phyloP scores from a whole-genome alignment of 2,797 vertebrate genomes.

The Xiphorhynchus erythropygius region DNA sequence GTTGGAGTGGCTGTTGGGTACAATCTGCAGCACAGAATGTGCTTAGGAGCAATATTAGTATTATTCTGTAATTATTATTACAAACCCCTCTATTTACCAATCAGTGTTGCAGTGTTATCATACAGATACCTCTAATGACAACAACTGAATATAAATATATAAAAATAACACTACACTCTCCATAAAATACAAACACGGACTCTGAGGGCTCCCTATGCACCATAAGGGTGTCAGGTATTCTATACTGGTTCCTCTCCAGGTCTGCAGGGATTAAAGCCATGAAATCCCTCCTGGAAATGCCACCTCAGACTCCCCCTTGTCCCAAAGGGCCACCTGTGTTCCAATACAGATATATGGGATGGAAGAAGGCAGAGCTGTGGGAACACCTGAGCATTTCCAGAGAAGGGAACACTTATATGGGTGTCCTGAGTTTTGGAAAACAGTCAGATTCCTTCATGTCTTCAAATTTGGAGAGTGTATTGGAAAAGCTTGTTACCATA shows the following conservation, averaged over 20 bases:
- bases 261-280: not conserved
- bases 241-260: not conserved
- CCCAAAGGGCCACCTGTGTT: not conserved
- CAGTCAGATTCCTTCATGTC: not conserved
- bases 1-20: not conserved
- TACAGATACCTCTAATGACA: not conserved
- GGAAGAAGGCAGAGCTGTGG: not conserved
- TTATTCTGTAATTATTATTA: not conserved
- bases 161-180: not conserved
- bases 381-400: not conserved
- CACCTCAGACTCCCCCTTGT: not conserved
- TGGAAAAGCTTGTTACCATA: not conserved
- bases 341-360: not conserved
- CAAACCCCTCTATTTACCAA: not conserved
- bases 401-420: not conserved
- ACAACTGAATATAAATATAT: not conserved
- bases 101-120: not conserved
- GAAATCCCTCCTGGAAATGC: not conserved
- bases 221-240: not conserved
- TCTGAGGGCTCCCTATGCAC: not conserved
- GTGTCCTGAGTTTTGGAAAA: not conserved
- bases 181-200: not conserved
- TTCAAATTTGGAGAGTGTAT: not conserved
- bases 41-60: not conserved
- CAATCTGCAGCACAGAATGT: not conserved